Evolutionary conservation across 2,113 vertebrate genomes (phyloP).

Genomic region (Coptodon rendalli): DNA sequence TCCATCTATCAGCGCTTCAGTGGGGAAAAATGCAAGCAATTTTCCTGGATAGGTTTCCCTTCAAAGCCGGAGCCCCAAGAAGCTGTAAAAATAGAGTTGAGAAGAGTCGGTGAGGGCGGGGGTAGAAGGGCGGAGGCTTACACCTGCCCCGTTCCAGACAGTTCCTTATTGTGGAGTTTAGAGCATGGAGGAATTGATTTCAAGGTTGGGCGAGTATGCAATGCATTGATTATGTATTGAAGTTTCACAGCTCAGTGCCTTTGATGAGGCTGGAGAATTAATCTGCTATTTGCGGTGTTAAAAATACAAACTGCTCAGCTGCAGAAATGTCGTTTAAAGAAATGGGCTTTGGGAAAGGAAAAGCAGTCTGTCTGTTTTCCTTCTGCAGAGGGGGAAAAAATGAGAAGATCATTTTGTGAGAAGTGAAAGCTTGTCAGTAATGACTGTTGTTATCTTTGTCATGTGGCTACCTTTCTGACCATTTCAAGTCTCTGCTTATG

Average conservation of each 20-base stretch:
- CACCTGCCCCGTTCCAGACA: constrained; percentile 46
- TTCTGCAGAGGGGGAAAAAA: background rate
- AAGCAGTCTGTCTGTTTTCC: background rate
- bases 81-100: constrained; percentile 56
- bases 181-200: constrained; percentile 18
- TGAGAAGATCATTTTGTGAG: constrained; percentile 15
- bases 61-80: constrained; percentile 61
- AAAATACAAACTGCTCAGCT: constrained; percentile 21
- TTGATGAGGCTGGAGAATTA: constrained; percentile 31
- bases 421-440: constrained; percentile 22
- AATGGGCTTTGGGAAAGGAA: background rate
- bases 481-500: background rate
- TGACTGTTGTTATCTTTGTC: constrained; percentile 11
- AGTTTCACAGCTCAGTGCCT: constrained; percentile 1
- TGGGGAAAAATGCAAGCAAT: constrained; percentile 59
- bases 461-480: constrained; percentile 9
- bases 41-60: constrained; percentile 64
- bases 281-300: constrained; percentile 18
- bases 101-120: background rate
- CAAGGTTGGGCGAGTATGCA: constrained; percentile 2
- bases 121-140: constrained; percentile 12
- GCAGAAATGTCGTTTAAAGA: background rate
- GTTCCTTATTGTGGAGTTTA: constrained; percentile 22
- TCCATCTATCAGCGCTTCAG: constrained; percentile 56
- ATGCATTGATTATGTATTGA: constrained; percentile 23